phyloP scores from a whole-genome alignment of 2,797 vertebrate genomes.

The Pristis pectinata region DNA sequence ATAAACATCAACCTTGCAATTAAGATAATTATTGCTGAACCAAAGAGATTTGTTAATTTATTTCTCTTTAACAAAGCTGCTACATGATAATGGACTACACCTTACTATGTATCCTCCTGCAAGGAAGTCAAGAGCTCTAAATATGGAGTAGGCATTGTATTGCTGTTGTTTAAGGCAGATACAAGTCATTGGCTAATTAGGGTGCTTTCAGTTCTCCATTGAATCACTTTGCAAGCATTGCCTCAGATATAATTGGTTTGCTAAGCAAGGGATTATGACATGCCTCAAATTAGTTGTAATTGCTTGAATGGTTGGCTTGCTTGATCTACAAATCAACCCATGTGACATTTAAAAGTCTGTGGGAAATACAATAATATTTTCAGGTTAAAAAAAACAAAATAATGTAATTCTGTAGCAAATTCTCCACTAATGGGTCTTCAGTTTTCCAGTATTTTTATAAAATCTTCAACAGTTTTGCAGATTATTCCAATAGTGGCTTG shows the following conservation, averaged over 20 bases:
- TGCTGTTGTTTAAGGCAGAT: constrained; percentile 21
- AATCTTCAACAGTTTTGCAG: background rate
- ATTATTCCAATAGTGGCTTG: constrained; percentile 12
- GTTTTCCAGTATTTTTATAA: background rate
- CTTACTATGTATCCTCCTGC: background rate
- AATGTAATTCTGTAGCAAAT: background rate
- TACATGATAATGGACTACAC: constrained; percentile 27
- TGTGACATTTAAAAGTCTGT: constrained; percentile 17
- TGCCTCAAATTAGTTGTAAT: background rate
- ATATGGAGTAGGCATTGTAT: background rate
- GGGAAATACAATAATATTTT: background rate
- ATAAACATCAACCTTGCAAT: constrained; percentile 53
- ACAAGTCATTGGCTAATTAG: constrained; percentile 25
- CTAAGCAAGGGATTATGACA: constrained; percentile 28
- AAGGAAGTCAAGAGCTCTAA: background rate
- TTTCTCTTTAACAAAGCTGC: background rate
- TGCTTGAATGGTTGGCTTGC: background rate
- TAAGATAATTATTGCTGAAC: constrained; percentile 57
- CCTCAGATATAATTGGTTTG: background rate
- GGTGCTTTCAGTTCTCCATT: constrained; percentile 19
- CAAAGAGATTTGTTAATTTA: constrained; percentile 43
- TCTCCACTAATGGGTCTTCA: background rate
- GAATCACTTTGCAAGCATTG: constrained; percentile 7
- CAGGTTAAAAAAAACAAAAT: background rate
- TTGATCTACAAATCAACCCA: background rate